Conservation (phyloP, 2,113 vertebrate genomes). For the Chinchilla lanigera region DNA sequence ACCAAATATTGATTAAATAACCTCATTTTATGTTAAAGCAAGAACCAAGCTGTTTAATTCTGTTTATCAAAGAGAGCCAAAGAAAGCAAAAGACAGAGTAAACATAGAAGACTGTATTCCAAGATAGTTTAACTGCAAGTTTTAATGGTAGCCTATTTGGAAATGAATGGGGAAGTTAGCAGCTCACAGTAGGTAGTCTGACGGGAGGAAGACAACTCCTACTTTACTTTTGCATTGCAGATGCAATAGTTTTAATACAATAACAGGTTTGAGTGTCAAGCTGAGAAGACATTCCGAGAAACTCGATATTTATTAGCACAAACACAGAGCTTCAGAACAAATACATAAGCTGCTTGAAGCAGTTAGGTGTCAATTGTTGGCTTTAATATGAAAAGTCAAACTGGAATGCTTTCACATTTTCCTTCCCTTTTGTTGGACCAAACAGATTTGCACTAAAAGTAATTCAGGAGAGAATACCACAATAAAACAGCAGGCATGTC, state of each 20-base stretch:
- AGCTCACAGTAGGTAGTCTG: neutral
- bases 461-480: neutral
- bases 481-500: conserved; percentile 46
- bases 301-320: neutral
- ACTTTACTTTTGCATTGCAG: neutral
- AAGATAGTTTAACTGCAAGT: neutral
- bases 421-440: neutral
- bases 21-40: neutral
- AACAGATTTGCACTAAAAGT: neutral
- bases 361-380: neutral
- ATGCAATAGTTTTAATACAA: neutral
- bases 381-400: neutral
- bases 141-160: neutral
- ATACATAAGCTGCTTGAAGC: too few relatives aligned
- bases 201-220: neutral
- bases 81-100: neutral
- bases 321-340: neutral
- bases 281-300: neutral
- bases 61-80: neutral
- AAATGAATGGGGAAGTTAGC: neutral
- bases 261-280: neutral
- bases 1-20: neutral
- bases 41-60: neutral
- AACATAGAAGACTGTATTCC: neutral
- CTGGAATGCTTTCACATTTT: neutral